These are phyloP conservation scores for Sigmodon hispidus DNA, from an alignment of 2,113 vertebrate genomes.

Conservation along the genomic window DNA sequence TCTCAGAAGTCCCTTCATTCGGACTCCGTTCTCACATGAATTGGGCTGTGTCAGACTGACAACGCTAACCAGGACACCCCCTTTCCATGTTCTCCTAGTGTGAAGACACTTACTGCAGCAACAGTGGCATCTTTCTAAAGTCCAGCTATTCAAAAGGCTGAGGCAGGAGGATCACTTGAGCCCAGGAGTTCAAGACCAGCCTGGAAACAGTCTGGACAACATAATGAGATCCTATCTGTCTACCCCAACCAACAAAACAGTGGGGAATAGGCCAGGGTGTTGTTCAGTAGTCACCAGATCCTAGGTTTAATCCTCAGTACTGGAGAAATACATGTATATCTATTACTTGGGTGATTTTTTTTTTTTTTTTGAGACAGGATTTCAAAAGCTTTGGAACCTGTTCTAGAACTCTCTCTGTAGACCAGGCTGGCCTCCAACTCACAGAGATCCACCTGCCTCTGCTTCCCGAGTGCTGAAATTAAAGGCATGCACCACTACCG, in stretches of 20 bases:
- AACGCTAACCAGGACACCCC: background rate
- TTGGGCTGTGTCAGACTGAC: background rate
- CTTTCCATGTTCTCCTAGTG: conserved; percentile 21
- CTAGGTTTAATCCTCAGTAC: background rate
- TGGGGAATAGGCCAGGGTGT: background rate
- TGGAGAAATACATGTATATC: background rate
- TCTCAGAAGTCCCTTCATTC: background rate
- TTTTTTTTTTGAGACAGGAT: too few relatives aligned
- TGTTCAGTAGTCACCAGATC: background rate
- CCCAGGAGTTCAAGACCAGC: background rate
- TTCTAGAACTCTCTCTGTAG: too few relatives aligned
- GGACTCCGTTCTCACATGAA: background rate
- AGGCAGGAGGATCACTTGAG: background rate
- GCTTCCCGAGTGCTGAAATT: too few relatives aligned
- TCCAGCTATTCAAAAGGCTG: background rate
- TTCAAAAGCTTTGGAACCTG: too few relatives aligned
- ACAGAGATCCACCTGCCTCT: too few relatives aligned
- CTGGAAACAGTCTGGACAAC: background rate
- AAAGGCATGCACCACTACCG: too few relatives aligned
- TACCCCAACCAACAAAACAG: background rate
- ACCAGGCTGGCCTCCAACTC: too few relatives aligned
- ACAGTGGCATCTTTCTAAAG: background rate
- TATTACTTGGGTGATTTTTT: too few relatives aligned
- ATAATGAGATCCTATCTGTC: background rate
- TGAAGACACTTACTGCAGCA: background rate